Percentiles rank a stretch among this genome's conserved stretches.
Conservation (phyloP, 2,797 vertebrate genomes). For the Mormyrops attenuatus region DNA sequence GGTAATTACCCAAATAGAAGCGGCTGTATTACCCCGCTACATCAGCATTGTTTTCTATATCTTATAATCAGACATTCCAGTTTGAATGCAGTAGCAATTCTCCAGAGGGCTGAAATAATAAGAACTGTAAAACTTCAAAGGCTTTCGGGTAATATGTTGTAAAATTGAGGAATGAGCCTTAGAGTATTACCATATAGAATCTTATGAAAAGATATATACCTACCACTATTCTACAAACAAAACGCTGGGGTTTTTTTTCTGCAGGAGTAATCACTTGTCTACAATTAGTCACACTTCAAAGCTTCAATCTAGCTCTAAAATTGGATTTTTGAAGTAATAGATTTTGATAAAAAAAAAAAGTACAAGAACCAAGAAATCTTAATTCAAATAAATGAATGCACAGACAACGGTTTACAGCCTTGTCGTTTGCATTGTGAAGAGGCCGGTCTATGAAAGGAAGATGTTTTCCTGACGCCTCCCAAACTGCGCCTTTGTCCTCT, state of each 20-base stretch:
- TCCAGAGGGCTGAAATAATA: constrained; percentile 31
- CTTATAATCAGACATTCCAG: constrained; percentile 24
- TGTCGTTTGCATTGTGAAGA: background rate
- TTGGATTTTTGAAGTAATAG: constrained; percentile 40
- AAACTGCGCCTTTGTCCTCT: background rate
- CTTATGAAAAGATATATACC: constrained; percentile 19
- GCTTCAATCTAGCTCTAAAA: constrained; percentile 43
- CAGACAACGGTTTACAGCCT: background rate
- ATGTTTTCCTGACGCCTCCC: background rate
- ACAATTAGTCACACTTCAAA: constrained; percentile 50
- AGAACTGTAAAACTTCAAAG: constrained; percentile 33
- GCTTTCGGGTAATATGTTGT: constrained; percentile 32
- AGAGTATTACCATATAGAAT: constrained; percentile 34
- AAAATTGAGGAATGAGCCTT: constrained; percentile 25
- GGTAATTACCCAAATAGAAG: constrained; percentile 8
- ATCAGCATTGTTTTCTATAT: constrained; percentile 23
- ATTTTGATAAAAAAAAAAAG: constrained; percentile 44
- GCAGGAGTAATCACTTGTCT: constrained; percentile 40
- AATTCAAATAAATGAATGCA: background rate
- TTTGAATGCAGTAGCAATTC: constrained; percentile 19
- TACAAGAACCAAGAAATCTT: constrained; percentile 42
- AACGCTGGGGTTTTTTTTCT: background rate
- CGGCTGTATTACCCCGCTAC: background rate
- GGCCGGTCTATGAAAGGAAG: background rate
- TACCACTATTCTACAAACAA: background rate